Evolutionary conservation across 2,888 invertebrate genomes (phyloP).

Genomic region (Phyto melanocephala): DNA sequence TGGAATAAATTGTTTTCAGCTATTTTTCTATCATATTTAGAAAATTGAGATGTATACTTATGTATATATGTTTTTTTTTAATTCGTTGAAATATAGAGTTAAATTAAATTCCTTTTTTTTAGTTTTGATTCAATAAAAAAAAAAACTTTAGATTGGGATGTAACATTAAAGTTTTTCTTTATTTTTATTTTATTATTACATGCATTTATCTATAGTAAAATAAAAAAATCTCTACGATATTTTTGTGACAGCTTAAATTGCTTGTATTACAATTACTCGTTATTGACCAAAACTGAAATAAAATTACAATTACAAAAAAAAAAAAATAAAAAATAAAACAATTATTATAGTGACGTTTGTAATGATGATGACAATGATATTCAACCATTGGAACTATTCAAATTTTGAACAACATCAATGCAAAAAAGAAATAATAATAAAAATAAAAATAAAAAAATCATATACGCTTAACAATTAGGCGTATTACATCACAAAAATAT

Average conservation of each 20-base stretch:
- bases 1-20: neutral
- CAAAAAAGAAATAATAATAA: neutral
- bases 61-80: no score
- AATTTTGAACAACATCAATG: neutral
- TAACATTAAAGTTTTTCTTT: no score
- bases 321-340: neutral
- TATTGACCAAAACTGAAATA: conserved; percentile 45
- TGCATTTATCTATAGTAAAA: neutral
- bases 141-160: no score
- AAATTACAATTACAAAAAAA: neutral
- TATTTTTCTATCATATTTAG: neutral
- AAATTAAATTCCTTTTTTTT: no score
- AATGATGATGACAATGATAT: neutral
- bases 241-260: conserved; percentile 44
- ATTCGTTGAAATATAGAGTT: no score
- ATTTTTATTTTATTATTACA: neutral
- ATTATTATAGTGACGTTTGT: neutral
- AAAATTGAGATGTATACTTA: conserved; percentile 5
- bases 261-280: conserved; percentile 37
- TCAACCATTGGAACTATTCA: conserved; percentile 2
- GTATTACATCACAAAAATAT: no score
- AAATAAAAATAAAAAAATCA: no score
- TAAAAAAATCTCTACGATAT: conserved; percentile 13
- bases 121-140: no score
- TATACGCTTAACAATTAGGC: no score